phyloP scores from a whole-genome alignment of 2,797 vertebrate genomes.

The Denticeps clupeoides region DNA sequence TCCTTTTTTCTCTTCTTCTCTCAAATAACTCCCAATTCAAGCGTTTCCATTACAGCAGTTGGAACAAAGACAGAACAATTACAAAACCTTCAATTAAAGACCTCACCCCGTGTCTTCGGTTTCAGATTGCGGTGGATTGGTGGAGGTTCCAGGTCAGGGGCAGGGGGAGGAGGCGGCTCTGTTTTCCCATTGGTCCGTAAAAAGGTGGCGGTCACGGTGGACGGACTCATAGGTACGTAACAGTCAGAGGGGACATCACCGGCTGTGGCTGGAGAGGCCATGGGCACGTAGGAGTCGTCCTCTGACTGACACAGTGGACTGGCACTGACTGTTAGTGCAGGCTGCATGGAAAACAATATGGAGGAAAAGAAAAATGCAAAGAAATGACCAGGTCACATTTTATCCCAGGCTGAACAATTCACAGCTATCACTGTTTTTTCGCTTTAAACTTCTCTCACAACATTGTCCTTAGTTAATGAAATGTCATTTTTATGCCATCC shows the following conservation, averaged over 20 bases:
- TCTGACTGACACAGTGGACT: slow-evolving; percentile 39
- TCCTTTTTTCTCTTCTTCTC: not conserved
- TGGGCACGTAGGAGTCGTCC: slow-evolving; percentile 81
- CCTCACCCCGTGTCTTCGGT: slow-evolving; percentile 78
- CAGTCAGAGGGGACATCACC: slow-evolving; percentile 57
- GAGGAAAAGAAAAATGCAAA: not conserved
- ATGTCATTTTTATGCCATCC: too few relatives aligned
- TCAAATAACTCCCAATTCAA: too few relatives aligned
- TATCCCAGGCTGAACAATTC: too few relatives aligned
- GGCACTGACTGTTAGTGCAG: slow-evolving; percentile 50
- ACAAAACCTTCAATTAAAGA: too few relatives aligned
- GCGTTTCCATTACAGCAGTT: too few relatives aligned
- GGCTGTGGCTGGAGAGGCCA: slow-evolving; percentile 55
- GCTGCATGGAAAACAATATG: slow-evolving; percentile 42
- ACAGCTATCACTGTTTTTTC: too few relatives aligned
- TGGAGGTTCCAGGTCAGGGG: slow-evolving; percentile 70
- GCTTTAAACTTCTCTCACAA: too few relatives aligned
- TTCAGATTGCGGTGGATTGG: slow-evolving; percentile 90
- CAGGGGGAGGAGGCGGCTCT: slow-evolving; percentile 35
- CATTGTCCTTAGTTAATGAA: too few relatives aligned
- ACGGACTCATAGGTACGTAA: slow-evolving; percentile 88
- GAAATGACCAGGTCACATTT: not conserved
- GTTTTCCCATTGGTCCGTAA: slow-evolving; percentile 25
- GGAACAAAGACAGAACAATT: too few relatives aligned
- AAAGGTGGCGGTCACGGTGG: slow-evolving; percentile 41